These are phyloP conservation scores for Mallateleia sp. DNA, from an alignment of 2,888 invertebrate genomes.

Conservation along the genomic window DNA sequence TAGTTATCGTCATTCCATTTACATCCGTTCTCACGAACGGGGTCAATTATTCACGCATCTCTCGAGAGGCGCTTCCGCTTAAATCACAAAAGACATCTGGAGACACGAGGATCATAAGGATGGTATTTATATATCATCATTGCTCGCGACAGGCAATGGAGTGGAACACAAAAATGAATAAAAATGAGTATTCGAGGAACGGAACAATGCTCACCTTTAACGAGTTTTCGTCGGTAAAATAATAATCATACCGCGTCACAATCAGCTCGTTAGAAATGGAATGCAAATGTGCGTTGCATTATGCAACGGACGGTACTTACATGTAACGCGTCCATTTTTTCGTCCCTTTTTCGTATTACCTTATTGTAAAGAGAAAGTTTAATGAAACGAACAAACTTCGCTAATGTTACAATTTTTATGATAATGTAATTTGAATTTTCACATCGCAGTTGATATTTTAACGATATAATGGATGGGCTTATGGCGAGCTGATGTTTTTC, in stretches of 20 bases:
- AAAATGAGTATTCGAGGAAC: conserved; percentile 55
- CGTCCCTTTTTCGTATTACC: background rate
- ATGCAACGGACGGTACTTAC: conserved; percentile 15
- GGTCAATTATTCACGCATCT: conserved; percentile 51
- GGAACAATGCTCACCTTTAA: conserved; percentile 57
- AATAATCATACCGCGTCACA: conserved; percentile 47
- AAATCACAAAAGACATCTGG: conserved; percentile 56
- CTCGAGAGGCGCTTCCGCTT: conserved; percentile 26
- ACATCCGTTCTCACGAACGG: conserved; percentile 30
- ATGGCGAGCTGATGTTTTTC: no score
- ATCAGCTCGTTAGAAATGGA: conserved; percentile 53
- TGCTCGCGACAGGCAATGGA: conserved; percentile 38
- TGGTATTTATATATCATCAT: conserved; percentile 42
- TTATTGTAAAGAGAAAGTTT: conserved; percentile 18
- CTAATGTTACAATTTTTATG: background rate
- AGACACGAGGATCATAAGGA: conserved; percentile 38
- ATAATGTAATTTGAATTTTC: conserved; percentile 3
- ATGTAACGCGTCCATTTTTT: conserved; percentile 12
- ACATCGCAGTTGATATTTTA: background rate
- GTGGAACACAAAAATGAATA: conserved; percentile 63
- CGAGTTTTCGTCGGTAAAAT: conserved; percentile 62
- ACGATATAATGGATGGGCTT: background rate
- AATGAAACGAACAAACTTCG: conserved; percentile 20
- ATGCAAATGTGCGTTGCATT: conserved; percentile 50
- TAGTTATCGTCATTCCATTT: conserved; percentile 56